Base-by-base conservation (phyloP, 2,113 vertebrate species). In the Enhydra lutris region DNA sequence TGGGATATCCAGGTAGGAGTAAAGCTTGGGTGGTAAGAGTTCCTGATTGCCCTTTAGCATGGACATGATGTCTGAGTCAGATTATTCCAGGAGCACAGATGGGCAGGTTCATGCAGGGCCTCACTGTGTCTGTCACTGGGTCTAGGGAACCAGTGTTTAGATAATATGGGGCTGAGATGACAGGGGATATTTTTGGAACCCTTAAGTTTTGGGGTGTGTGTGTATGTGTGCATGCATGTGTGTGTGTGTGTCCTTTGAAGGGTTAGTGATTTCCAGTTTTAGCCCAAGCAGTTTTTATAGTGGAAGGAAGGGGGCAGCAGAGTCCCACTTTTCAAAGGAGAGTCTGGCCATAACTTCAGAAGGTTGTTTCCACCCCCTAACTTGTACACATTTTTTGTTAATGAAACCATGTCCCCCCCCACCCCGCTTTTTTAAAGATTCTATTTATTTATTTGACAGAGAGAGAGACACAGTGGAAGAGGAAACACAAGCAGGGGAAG, bases 271-370 rank as follows among this genome's bases (percentile, higher is more conserved):
- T 97, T 86, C 34, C 45, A 90, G 1, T 42, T 91, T 55, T 57
- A n/a, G 23, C 20, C 42, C 6, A 29, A 81, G 88, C 76, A 96
- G 3, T 98, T 96, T 97, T 91, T 17, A 24, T 63, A 82, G 21
- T 80, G 94, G 73, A 96, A 55, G 94, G 98, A 97, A 99, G 99
- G 97, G 98, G 99, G 98, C 98, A 99, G 98, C 98, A 99, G 98
- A 98, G 97, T 39, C 96, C 96, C 71, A 98, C 74, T 97, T 98
- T 90, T 87, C 91, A 89, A 92, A 97, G 50, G 23, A 20, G 29
- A 12, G 26, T 42, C 10, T 9, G 55, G 13, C 3, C 0, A 0
- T 55, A 93, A 87, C n/a, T 91, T 91, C 13, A 45, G 6, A 1
- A 11, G 47, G 24, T 20, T 4, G 36, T 20, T 4, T 7, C 2